Evolutionary conservation across 2,113 vertebrate species (phyloP).

Genomic region (Zosterops borbonicus): DNA sequence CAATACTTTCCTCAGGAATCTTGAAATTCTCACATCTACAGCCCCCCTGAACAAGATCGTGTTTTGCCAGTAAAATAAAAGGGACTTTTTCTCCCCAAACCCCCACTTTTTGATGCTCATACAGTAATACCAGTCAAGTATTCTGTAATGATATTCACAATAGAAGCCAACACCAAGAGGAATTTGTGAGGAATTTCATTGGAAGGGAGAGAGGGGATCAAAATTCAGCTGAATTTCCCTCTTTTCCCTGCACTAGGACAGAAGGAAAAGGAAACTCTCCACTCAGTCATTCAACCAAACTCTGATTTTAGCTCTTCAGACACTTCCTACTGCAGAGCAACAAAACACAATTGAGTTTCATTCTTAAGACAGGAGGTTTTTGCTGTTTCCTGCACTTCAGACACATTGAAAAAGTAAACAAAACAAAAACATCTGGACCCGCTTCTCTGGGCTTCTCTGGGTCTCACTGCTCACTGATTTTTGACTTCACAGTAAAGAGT

Average conservation of each 20-base stretch:
- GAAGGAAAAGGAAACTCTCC: neutral
- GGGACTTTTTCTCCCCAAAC: accelerated
- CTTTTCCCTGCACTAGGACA: neutral
- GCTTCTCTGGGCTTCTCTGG: neutral
- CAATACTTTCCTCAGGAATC: neutral
- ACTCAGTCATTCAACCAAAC: neutral
- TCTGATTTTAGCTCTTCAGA: neutral
- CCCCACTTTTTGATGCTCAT: neutral
- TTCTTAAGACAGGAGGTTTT: neutral
- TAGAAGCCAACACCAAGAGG: neutral
- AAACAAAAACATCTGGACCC: neutral
- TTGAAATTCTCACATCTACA: neutral
- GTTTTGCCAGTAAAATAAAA: neutral
- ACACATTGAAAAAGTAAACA: neutral
- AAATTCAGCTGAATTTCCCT: neutral
- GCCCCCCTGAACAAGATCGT: neutral
- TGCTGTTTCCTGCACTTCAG: neutral
- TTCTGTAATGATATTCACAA: neutral
- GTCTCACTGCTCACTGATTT: neutral
- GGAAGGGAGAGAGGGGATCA: neutral
- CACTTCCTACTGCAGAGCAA: neutral
- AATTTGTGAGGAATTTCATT: neutral
- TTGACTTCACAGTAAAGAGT: neutral
- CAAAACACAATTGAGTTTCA: neutral
- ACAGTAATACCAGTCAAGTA: neutral